Percentiles rank a stretch among this genome's conserved stretches.
Conservation (phyloP, 2,888 invertebrate genomes). For the Tenthredo livida region DNA sequence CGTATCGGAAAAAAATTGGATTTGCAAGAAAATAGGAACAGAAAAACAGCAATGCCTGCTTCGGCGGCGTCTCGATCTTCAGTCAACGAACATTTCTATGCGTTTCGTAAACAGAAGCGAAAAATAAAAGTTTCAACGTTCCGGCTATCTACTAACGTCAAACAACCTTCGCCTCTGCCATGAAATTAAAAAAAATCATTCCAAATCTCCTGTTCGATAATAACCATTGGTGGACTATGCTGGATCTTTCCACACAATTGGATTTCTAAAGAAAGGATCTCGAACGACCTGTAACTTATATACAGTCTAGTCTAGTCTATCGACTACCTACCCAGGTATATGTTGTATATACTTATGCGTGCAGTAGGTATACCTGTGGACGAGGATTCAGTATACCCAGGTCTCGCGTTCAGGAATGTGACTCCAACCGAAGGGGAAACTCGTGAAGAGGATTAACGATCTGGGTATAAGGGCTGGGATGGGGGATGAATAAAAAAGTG, state of each 20-base stretch:
- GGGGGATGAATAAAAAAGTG: conserved; percentile 39
- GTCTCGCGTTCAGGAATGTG: conserved; percentile 50
- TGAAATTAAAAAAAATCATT: conserved; percentile 26
- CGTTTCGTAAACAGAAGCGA: not conserved
- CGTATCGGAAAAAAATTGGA: conserved; percentile 32
- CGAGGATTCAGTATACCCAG: conserved; percentile 35
- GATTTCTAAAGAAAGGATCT: conserved; percentile 41
- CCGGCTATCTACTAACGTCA: not conserved
- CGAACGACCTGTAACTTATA: conserved; percentile 40
- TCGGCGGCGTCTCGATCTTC: not conserved
- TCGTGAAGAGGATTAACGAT: conserved; percentile 47
- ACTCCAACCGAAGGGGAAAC: conserved; percentile 37
- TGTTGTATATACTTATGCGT: conserved; percentile 7
- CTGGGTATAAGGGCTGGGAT: conserved; percentile 18
- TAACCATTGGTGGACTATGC: conserved; percentile 49
- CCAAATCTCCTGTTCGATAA: conserved; percentile 22
- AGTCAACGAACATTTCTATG: not conserved
- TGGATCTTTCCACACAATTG: conserved; percentile 49
- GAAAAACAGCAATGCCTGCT: not conserved
- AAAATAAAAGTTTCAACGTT: conserved; percentile 26
- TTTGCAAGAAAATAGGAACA: not conserved
- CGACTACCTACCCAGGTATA: conserved; percentile 36
- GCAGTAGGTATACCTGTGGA: conserved; percentile 24
- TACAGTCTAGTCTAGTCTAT: conserved; percentile 47
- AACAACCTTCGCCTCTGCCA: not conserved